Base-by-base conservation (phyloP, 1,140 invertebrate species). In the Gryon sp. region DNA sequence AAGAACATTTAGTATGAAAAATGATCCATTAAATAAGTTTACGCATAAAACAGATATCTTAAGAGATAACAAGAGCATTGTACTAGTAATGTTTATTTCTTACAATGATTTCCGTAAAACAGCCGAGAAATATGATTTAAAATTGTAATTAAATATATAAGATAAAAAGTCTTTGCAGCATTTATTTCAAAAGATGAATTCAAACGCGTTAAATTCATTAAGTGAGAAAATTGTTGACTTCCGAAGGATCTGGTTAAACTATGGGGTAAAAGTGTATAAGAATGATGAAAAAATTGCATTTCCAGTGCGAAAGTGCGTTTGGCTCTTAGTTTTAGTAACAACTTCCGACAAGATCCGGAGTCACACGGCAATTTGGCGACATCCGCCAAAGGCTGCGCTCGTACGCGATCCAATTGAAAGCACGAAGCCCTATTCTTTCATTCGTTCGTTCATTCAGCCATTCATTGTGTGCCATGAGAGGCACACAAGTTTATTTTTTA, bases 291-390 rank as follows among this genome's bases (percentile, higher is more conserved):
- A 50, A 32, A 34, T 59, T 36, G 20, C 22, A 14, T 38, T 66
- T 32, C 24, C 9, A 36, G 60, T 7, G 28, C 26, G 32, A 65
- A 69, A 52, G 69, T 40, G 19, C 40, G 26, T 11, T 45, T 38
- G 22, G 48, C 24, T 68, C 15, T 38, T 45, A 28, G 59, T 57
- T 75, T 79, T 66, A 68, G 59, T 70, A 46, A 46, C 14, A 76
- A 73, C 66, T 73, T 79, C 66, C 72, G 66, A 73, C 53, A 80
- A 81, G 84, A 86, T 83, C 81, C 80, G 78, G 79, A 82, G 86
- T 88, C 87, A 70, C 87, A 89, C 87, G 87, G 79, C 70, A 89
- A 89, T 89, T 88, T 84, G 80, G 80, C 80, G 82, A 86, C 87
- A 88, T 87, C 86, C 86, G 86, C 82, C 83, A 85, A 84, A 83